phyloP scores from a whole-genome alignment of 2,797 vertebrate genomes.

The Oreortyx pictus region DNA sequence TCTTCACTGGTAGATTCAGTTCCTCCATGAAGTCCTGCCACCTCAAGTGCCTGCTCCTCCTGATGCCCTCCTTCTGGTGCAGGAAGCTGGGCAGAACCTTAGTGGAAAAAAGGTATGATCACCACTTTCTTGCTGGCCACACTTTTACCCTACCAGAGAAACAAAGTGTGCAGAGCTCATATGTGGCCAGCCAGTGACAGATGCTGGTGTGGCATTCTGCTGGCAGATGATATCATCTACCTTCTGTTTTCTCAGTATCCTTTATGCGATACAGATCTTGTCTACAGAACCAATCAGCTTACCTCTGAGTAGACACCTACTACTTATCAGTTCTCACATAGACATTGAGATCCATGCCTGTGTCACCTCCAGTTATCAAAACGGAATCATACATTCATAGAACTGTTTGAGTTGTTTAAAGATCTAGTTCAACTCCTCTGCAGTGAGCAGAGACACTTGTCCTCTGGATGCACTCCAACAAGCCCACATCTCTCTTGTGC shows the following conservation, averaged over 20 bases:
- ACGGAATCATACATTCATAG: not conserved
- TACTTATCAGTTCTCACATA: not conserved
- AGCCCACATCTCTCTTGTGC: no score
- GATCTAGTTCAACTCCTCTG: not conserved
- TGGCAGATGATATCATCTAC: not conserved
- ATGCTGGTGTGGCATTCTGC: accelerated
- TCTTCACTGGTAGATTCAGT: not conserved
- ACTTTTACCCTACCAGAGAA: not conserved
- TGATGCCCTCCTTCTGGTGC: not conserved
- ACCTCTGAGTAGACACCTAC: not conserved
- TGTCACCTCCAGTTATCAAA: not conserved
- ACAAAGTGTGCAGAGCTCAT: not conserved
- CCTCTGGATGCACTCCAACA: no score
- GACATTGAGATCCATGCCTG: not conserved
- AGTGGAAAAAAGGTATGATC: not conserved
- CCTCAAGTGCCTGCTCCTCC: not conserved
- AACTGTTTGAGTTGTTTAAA: not conserved
- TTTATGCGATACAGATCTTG: accelerated
- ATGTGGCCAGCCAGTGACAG: not conserved
- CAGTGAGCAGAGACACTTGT: not conserved
- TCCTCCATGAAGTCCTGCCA: not conserved
- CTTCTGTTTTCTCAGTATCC: not conserved
- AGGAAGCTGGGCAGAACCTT: not conserved
- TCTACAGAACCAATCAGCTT: not conserved
- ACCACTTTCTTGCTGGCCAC: not conserved